Base-by-base conservation (phyloP, 2,888 invertebrate genomes). In the Euclidia mi region DNA sequence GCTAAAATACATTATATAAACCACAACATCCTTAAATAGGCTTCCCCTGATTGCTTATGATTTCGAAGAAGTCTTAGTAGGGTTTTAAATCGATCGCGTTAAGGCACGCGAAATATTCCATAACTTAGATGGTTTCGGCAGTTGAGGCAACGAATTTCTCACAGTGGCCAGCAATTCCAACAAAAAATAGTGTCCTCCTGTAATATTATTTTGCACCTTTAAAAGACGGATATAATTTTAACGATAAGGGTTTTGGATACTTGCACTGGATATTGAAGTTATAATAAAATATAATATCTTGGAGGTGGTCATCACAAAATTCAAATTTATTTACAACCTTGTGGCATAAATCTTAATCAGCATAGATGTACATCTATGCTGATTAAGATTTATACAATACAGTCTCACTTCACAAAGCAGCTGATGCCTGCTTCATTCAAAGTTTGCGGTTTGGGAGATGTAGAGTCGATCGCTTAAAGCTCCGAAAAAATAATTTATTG, bases 401-500 rank as follows among this genome's bases (percentile, higher is more conserved):
- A 53, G 63, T 59, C 45, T 40, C 44, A 66, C 35, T 69, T 59
- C 29, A 11, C 12, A 44, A 70, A 75, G 65, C 86, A 88, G 87
- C 85, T 89, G 87, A 88, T 84, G 74, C 82, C 73, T 77, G 75
- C 75, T 84, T 88, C 85, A 89, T 90, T 88, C 84, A 88, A 90
- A 89, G 78, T 89, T 88, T 87, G 87, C 80, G 86, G 86, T 85
- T 81, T 71, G 63, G 75, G 72, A 84, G 84, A 85, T 84, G 84
- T 80, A 82, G 81, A 85, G 84, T 83, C 88, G 89, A 90, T 89
- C 85, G 88, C 85, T 85, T 84, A 87, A 90, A 92, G 89, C 90
- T 89, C 83, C 84, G 87, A 88, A 88, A 92, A 91, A 82, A 92
- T 90, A 90, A 93, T 92, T 92, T 93, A 92, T 92, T 93, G 89